Evolutionary conservation across 2,797 vertebrate species (phyloP).

Genomic region (Microcaecilia unicolor): DNA sequence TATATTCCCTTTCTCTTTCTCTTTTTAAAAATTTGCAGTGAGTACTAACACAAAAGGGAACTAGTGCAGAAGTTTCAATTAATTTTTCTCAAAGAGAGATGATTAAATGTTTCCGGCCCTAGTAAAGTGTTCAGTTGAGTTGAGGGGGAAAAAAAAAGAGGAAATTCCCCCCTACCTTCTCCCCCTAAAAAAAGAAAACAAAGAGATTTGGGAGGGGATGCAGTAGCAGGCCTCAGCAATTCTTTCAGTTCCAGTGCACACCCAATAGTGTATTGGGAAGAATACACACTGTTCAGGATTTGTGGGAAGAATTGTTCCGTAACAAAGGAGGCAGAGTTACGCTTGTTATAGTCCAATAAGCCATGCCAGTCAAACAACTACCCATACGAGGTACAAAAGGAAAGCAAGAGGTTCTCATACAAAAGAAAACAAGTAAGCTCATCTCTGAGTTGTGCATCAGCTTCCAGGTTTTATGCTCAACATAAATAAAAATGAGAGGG

Average conservation of each 20-base stretch:
- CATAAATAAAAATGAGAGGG: conserved; percentile 78
- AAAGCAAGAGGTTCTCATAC: conserved; percentile 93
- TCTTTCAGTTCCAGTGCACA: conserved; percentile 91
- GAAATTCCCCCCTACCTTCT: too few relatives aligned
- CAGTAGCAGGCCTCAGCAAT: conserved; percentile 80
- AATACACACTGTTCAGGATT: conserved; percentile 93
- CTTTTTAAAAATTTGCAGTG: conserved; percentile 51
- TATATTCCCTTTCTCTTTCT: conserved; percentile 20
- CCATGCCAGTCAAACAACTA: conserved; percentile 98
- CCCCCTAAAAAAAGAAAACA: conserved; percentile 69
- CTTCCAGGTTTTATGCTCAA: conserved; percentile 80
- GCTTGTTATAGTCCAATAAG: conserved; percentile 99
- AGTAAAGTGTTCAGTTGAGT: conserved; percentile 83
- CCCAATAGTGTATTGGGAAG: conserved; percentile 90
- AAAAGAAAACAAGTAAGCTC: conserved; percentile 99
- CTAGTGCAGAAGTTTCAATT: conserved; percentile 97
- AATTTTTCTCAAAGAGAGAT: conserved; percentile 91
- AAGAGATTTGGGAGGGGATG: conserved; percentile 73
- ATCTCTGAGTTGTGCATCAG: conserved; percentile 97
- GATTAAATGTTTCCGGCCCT: conserved; percentile 99
- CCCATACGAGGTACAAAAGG: conserved; percentile 82
- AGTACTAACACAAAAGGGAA: conserved; percentile 72
- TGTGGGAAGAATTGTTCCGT: conserved; percentile 94
- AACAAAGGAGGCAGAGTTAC: conserved; percentile 94
- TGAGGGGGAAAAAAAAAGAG: conserved; percentile 32